Percentiles rank a stretch among this genome's conserved stretches.
Conservation (phyloP, 2,113 vertebrate genomes). For the Xenopus borealis region DNA sequence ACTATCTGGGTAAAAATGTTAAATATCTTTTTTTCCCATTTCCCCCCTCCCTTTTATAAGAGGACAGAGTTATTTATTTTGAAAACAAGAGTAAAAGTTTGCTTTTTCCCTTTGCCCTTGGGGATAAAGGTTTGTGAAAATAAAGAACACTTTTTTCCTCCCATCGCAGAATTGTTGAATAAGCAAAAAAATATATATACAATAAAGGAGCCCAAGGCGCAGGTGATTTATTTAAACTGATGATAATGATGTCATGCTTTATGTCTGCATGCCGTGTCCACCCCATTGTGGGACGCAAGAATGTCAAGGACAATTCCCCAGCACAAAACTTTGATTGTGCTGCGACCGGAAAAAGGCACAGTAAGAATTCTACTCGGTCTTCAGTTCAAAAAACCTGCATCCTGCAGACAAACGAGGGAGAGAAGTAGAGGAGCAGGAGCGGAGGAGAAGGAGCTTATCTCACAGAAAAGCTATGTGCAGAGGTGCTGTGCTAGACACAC, state of each 20-base stretch:
- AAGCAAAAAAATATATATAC: slow-evolving; percentile 57
- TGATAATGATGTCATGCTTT: slow-evolving; percentile 93
- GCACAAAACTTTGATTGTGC: slow-evolving; percentile 83
- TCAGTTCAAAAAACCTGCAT: slow-evolving; percentile 77
- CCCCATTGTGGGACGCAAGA: slow-evolving; percentile 87
- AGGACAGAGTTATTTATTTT: slow-evolving; percentile 81
- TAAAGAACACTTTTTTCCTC: slow-evolving; percentile 76
- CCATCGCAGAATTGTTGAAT: slow-evolving; percentile 75
- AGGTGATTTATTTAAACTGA: slow-evolving; percentile 95
- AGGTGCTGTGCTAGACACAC: slow-evolving; percentile 92
- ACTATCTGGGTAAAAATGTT: background rate
- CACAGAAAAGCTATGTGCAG: slow-evolving; percentile 92
- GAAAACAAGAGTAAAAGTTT: slow-evolving; percentile 89
- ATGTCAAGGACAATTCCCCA: slow-evolving; percentile 93
- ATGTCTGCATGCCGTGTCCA: slow-evolving; percentile 85
- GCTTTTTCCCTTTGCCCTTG: slow-evolving; percentile 76
- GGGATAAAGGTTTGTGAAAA: slow-evolving; percentile 72
- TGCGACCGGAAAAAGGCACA: slow-evolving; percentile 78
- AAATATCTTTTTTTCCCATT: background rate
- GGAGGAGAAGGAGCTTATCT: slow-evolving; percentile 84
- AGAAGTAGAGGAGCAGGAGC: slow-evolving; percentile 69
- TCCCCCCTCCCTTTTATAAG: background rate
- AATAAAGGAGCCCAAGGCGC: slow-evolving; percentile 65
- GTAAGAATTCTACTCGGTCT: slow-evolving; percentile 76
- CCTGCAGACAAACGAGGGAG: slow-evolving; percentile 74